phyloP scores from a whole-genome alignment of 1,140 invertebrate genomes.

The Eubasilissa regina region DNA sequence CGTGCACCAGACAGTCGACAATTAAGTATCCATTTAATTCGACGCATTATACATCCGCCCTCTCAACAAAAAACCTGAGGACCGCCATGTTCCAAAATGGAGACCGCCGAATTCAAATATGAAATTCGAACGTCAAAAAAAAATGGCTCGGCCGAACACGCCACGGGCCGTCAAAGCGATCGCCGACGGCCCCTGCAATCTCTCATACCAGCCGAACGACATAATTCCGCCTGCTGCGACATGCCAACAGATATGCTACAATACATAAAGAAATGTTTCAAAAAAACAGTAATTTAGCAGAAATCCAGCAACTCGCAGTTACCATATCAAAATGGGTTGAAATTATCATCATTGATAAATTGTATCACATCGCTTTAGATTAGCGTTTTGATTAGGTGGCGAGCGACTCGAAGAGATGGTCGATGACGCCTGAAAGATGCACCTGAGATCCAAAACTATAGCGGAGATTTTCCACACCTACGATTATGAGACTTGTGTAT shows the following conservation, averaged over 20 bases:
- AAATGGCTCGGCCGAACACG: slow-evolving; percentile 26
- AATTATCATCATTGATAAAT: not conserved
- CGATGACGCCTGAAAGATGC: slow-evolving; percentile 1
- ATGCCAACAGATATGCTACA: slow-evolving; percentile 34
- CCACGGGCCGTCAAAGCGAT: slow-evolving; percentile 35
- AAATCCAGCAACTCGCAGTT: slow-evolving; percentile 8
- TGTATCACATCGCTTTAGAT: not conserved
- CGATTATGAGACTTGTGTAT: not conserved
- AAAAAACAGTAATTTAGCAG: no score
- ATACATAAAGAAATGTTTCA: slow-evolving; percentile 3
- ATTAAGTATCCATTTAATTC: not conserved
- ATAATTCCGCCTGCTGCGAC: slow-evolving; percentile 38
- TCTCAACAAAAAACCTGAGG: slow-evolving; percentile 1
- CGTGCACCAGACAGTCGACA: no score
- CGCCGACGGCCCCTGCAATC: slow-evolving; percentile 19
- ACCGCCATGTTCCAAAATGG: slow-evolving; percentile 22
- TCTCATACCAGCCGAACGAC: slow-evolving; percentile 39
- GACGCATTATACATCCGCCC: slow-evolving; percentile 2
- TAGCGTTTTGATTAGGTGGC: slow-evolving; percentile 24
- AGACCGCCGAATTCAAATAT: slow-evolving; percentile 16
- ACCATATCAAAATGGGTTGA: not conserved
- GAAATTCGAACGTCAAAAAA: slow-evolving; percentile 29
- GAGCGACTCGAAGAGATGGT: not conserved
- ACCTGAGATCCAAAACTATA: slow-evolving; percentile 12
- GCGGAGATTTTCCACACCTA: slow-evolving; percentile 6